Percentiles rank a stretch among this genome's conserved stretches.
Conservation (phyloP, 1,140 invertebrate species). For the Drosophila bocqueti region DNA sequence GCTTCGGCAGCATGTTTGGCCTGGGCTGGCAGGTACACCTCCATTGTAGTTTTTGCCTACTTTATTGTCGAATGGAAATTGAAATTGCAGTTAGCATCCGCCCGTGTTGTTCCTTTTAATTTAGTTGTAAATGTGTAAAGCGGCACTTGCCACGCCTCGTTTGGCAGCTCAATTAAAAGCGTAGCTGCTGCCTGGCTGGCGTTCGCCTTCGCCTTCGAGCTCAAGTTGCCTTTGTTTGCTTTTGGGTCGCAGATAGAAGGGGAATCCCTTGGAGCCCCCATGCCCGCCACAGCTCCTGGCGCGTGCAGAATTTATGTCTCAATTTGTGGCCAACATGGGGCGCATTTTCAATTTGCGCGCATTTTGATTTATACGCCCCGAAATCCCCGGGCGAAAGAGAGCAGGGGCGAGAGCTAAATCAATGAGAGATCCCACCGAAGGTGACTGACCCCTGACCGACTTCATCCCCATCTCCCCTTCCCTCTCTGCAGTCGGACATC, state of each 20-base stretch:
- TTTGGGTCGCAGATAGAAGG: conserved; percentile 23
- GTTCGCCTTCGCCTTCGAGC: conserved; percentile 6
- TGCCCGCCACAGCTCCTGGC: conserved; percentile 46
- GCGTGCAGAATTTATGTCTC: conserved; percentile 83
- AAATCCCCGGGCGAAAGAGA: conserved; percentile 46
- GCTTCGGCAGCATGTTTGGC: conserved; percentile 69
- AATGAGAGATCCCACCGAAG: conserved; percentile 38
- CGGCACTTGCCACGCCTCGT: conserved; percentile 78
- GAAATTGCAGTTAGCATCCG: conserved; percentile 82
- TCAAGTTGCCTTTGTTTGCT: conserved; percentile 45
- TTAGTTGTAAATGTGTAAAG: conserved; percentile 84
- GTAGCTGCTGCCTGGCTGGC: conserved; percentile 53
- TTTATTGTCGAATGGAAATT: conserved; percentile 84
- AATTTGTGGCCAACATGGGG: conserved; percentile 81
- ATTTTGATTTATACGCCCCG: conserved; percentile 80
- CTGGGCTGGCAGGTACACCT: conserved; percentile 57
- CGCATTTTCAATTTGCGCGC: conserved; percentile 80
- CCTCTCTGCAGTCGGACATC: conserved; percentile 95
- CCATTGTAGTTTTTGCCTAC: conserved; percentile 64
- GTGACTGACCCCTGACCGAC: conserved; percentile 40
- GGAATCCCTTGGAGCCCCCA: conserved; percentile 24
- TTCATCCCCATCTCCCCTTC: conserved; percentile 10
- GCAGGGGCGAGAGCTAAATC: conserved; percentile 57
- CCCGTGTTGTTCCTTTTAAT: conserved; percentile 56
- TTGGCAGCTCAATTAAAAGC: conserved; percentile 83